These are phyloP conservation scores for Cantharis rufa DNA, from an alignment of 2,888 invertebrate species.

Conservation along the genomic window DNA sequence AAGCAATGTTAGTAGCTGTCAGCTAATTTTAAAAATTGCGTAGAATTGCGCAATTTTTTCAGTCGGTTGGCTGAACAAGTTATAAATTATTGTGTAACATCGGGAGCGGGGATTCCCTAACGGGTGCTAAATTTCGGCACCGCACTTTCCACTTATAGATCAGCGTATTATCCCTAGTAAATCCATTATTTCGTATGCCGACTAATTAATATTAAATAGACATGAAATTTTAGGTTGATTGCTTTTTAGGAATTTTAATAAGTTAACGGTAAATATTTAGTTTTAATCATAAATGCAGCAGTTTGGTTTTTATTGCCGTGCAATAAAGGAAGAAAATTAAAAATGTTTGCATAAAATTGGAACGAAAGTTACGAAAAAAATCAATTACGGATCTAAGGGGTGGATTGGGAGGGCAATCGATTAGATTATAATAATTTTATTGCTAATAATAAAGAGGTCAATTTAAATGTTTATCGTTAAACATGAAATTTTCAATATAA, in stretches of 20 bases:
- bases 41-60: not conserved
- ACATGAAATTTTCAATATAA: slow-evolving; percentile 43
- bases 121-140: not conserved
- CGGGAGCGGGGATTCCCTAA: not conserved
- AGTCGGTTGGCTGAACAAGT: not conserved
- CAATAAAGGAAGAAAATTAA: not conserved
- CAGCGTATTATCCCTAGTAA: not conserved
- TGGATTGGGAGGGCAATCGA: not conserved
- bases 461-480: slow-evolving; percentile 18
- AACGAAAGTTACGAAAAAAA: not conserved
- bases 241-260: slow-evolving; percentile 5
- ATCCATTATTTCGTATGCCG: not conserved
- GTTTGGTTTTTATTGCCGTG: not conserved
- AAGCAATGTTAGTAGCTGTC: too few relatives aligned
- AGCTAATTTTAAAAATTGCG: too few relatives aligned
- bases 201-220: not conserved
- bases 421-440: not conserved
- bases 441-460: not conserved
- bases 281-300: not conserved
- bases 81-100: not conserved
- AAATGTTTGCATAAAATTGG: not conserved
- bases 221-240: not conserved
- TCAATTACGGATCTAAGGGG: not conserved
- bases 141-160: not conserved
- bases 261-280: not conserved